phyloP scores from a whole-genome alignment of 2,797 vertebrate species.

The Danio jaintianensis region DNA sequence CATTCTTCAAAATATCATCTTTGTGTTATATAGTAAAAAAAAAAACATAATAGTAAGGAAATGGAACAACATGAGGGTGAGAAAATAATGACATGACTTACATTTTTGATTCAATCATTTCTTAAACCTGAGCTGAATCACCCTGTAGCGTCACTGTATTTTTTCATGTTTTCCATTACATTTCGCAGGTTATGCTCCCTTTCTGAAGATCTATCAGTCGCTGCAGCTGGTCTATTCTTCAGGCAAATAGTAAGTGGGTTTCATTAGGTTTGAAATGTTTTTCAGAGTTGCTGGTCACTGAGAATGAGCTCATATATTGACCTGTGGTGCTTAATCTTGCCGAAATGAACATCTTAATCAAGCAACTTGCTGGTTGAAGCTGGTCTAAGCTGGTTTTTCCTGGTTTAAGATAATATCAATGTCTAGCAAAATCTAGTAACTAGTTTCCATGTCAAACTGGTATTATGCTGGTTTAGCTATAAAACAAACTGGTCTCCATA shows the following conservation, averaged over 20 bases:
- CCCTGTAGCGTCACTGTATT: neutral
- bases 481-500: neutral
- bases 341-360: neutral
- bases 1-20: neutral
- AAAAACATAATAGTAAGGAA: neutral
- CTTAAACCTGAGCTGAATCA: neutral
- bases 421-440: neutral
- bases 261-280: neutral
- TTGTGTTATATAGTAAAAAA: no score
- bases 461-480: neutral
- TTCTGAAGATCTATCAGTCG: conserved; percentile 94
- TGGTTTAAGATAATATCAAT: neutral
- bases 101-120: neutral
- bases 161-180: conserved; percentile 32
- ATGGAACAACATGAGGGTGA: neutral
- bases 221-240: conserved; percentile 92
- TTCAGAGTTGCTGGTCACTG: neutral
- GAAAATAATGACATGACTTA: neutral
- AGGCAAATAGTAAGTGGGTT: conserved; percentile 85
- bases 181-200: conserved; percentile 85
- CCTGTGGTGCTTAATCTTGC: neutral
- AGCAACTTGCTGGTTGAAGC: neutral
- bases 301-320: neutral
- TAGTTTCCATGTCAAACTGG: neutral
- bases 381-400: neutral